phyloP scores from a whole-genome alignment of 2,888 invertebrate species.

The Agriopis leucophaearia region DNA sequence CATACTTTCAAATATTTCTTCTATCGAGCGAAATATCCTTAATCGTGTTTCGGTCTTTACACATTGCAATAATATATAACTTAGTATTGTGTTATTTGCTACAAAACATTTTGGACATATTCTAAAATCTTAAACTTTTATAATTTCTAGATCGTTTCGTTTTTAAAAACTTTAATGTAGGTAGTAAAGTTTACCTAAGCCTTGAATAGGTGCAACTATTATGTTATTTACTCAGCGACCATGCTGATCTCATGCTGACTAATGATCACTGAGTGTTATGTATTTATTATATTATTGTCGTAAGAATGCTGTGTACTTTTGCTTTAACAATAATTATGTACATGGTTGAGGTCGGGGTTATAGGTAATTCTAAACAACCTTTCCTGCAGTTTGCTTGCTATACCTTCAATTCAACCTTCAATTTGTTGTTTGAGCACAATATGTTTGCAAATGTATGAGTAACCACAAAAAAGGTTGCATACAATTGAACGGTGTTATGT shows the following conservation, averaged over 20 bases:
- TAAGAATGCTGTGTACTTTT: background rate
- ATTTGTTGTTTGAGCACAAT: background rate
- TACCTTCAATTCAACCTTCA: background rate
- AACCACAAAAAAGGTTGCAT: background rate
- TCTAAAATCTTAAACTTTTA: too few relatives aligned
- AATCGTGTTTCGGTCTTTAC: too few relatives aligned
- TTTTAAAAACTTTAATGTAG: background rate
- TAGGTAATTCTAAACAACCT: slow-evolving; percentile 2
- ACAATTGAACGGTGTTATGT: background rate
- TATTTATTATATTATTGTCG: slow-evolving; percentile 7
- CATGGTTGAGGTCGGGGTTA: slow-evolving; percentile 6
- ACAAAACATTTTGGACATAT: too few relatives aligned
- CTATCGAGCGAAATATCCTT: too few relatives aligned
- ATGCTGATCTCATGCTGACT: too few relatives aligned
- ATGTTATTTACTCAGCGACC: too few relatives aligned
- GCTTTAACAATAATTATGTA: slow-evolving; percentile 7
- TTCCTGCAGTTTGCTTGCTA: slow-evolving; percentile 4
- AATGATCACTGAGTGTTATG: background rate
- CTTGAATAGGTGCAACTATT: too few relatives aligned
- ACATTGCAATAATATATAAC: too few relatives aligned
- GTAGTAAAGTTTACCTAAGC: too few relatives aligned
- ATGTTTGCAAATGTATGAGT: slow-evolving; percentile 2
- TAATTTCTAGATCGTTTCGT: too few relatives aligned
- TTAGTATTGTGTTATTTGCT: too few relatives aligned
- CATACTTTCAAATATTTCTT: too few relatives aligned